Percentiles rank a stretch among this genome's conserved stretches.
Evolutionary conservation across 2,113 vertebrate genomes (phyloP).

Genomic region (Vulpes vulpes): DNA sequence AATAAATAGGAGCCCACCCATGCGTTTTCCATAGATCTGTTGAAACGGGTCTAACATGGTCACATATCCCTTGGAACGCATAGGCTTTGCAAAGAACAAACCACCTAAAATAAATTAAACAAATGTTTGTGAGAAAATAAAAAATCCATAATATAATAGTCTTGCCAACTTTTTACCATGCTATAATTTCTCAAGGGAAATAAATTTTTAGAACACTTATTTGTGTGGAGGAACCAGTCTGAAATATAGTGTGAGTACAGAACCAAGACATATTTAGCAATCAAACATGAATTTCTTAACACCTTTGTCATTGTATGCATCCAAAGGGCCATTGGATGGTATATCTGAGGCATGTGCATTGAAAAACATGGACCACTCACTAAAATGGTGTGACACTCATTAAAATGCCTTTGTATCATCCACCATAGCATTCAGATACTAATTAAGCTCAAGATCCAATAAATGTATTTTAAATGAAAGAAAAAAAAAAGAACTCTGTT

Average conservation of each 20-base stretch:
- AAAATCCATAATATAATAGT: neutral
- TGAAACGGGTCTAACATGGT: conserved; percentile 99
- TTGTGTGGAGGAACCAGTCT: neutral
- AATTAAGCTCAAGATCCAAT: neutral
- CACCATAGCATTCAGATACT: neutral
- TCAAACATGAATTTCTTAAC: neutral
- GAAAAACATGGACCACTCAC: neutral
- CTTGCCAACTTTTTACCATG: neutral
- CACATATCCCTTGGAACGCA: conserved; percentile 97
- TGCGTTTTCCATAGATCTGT: conserved; percentile 96
- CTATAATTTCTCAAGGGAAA: neutral
- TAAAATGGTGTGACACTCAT: neutral
- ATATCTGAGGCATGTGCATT: neutral
- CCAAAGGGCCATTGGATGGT: too few species aligned
- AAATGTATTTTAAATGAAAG: neutral
- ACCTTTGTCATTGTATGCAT: neutral
- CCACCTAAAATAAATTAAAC: conserved; percentile 90
- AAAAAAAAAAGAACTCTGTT: neutral
- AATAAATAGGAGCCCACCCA: conserved; percentile 98
- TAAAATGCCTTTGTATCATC: neutral
- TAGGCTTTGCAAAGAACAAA: conserved; percentile 98
- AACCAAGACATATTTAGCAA: conserved; percentile 16
- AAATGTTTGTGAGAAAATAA: neutral
- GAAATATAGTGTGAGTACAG: neutral
- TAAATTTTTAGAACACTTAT: neutral